Conservation (phyloP, 2,113 vertebrate genomes). For the Spheniscus mendiculus region DNA sequence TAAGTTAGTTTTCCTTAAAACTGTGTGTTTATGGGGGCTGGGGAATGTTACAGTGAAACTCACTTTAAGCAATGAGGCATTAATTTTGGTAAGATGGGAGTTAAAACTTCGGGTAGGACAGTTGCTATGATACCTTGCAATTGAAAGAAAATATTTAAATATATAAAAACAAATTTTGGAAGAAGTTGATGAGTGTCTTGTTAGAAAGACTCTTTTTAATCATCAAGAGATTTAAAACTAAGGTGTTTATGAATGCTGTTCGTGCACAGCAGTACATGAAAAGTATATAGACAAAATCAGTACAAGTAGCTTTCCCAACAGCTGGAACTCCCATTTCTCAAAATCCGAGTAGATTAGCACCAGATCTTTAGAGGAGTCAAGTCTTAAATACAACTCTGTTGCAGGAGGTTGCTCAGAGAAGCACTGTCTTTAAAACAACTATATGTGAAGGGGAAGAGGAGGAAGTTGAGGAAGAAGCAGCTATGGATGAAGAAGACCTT, state of each 20-base stretch:
- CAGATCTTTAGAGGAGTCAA: not conserved
- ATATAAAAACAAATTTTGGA: not conserved
- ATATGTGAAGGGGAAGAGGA: conserved; percentile 70
- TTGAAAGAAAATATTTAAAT: not conserved
- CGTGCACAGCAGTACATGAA: not conserved
- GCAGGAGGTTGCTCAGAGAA: conserved; percentile 89
- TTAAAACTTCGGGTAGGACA: not conserved
- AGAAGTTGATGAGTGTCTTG: not conserved
- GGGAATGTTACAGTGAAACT: not conserved
- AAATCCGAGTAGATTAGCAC: not conserved
- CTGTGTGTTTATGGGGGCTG: not conserved
- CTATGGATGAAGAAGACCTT: conserved; percentile 72
- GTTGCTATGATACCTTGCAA: not conserved
- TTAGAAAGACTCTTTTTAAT: not conserved
- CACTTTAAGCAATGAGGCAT: not conserved
- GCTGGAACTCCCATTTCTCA: not conserved
- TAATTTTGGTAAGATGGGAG: not conserved
- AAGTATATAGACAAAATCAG: not conserved
- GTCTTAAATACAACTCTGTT: not conserved
- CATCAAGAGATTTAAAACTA: not conserved
- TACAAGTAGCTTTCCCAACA: not conserved
- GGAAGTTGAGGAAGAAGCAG: conserved; percentile 54
- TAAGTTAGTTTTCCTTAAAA: not conserved
- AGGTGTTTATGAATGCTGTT: not conserved
- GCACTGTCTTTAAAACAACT: conserved; percentile 83